A percentile compares a stretch with the other conserved stretches of the same genome.
Evolutionary conservation across 2,797 vertebrate species (phyloP).

Genomic region (Eleutherodactylus coqui): DNA sequence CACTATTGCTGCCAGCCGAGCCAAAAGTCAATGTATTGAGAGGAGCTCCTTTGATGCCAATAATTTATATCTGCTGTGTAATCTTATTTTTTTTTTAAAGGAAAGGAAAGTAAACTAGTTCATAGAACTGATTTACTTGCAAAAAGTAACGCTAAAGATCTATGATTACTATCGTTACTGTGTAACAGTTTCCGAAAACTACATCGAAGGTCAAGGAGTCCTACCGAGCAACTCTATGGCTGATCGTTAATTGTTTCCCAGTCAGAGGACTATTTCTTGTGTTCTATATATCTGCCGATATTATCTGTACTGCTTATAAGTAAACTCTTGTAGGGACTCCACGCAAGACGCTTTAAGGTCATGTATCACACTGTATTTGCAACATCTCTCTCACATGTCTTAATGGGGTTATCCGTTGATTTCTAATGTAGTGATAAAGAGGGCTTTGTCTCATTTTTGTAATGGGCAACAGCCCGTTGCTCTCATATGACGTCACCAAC

Average conservation of each 20-base stretch:
- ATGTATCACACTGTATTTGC: neutral
- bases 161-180: neutral
- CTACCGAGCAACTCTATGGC: neutral
- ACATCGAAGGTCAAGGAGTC: neutral
- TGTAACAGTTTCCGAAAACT: neutral
- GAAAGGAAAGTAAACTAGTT: conserved; percentile 39
- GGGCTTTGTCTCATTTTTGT: too few species aligned
- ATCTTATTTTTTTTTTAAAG: conserved; percentile 47
- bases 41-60: conserved; percentile 50
- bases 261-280: neutral
- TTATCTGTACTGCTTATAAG: neutral
- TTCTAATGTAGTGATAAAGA: too few species aligned
- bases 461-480: too few species aligned
- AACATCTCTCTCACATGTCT: neutral
- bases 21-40: conserved; percentile 52
- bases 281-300: neutral
- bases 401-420: too few species aligned
- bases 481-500: too few species aligned
- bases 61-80: conserved; percentile 56
- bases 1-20: conserved; percentile 49
- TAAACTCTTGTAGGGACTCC: neutral
- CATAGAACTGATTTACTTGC: conserved; percentile 4
- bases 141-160: conserved; percentile 26
- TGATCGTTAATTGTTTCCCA: neutral
- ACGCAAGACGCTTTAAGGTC: neutral